Conservation (phyloP, 2,797 vertebrate species). For the Heteromormyrus szaboi region DNA sequence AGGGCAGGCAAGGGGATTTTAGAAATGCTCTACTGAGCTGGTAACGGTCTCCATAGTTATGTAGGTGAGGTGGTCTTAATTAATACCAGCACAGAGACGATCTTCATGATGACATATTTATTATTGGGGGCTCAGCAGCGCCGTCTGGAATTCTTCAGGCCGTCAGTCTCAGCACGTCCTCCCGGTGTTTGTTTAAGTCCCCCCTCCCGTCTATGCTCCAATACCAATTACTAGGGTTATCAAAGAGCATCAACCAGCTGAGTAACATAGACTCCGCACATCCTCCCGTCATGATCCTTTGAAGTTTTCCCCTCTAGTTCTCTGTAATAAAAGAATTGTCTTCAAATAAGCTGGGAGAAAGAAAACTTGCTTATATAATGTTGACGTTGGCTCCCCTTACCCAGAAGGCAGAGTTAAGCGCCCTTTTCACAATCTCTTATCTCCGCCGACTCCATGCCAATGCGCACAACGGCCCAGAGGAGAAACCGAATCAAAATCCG, state of each 20-base stretch:
- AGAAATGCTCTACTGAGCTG: slow-evolving; percentile 79
- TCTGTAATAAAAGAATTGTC: slow-evolving; percentile 37
- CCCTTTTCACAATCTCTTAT: slow-evolving; percentile 55
- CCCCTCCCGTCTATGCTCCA: slow-evolving; percentile 70
- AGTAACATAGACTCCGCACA: slow-evolving; percentile 39
- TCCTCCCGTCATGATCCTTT: slow-evolving; percentile 47
- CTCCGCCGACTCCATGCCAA: slow-evolving; percentile 53
- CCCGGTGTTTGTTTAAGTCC: slow-evolving; percentile 79
- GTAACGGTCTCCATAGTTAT: slow-evolving; percentile 82
- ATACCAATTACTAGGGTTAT: slow-evolving; percentile 90
- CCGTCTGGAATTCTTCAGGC: slow-evolving; percentile 83
- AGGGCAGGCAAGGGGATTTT: slow-evolving; percentile 55
- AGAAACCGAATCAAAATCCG: slow-evolving; percentile 62
- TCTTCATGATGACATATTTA: slow-evolving; percentile 81
- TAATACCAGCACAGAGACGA: slow-evolving; percentile 86
- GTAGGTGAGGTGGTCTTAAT: slow-evolving; percentile 80
- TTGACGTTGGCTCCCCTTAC: slow-evolving; percentile 49
- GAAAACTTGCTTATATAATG: slow-evolving; percentile 18
- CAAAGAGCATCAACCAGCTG: slow-evolving; percentile 80
- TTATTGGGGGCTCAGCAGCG: slow-evolving; percentile 79
- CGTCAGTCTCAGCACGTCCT: slow-evolving; percentile 77
- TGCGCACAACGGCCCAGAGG: slow-evolving; percentile 55
- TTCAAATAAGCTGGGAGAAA: slow-evolving; percentile 1
- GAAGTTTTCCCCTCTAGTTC: slow-evolving; percentile 47
- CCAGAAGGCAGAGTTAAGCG: slow-evolving; percentile 47